These are phyloP conservation scores for Acronicta psi DNA, from an alignment of 2,888 invertebrate species.

Conservation along the genomic window DNA sequence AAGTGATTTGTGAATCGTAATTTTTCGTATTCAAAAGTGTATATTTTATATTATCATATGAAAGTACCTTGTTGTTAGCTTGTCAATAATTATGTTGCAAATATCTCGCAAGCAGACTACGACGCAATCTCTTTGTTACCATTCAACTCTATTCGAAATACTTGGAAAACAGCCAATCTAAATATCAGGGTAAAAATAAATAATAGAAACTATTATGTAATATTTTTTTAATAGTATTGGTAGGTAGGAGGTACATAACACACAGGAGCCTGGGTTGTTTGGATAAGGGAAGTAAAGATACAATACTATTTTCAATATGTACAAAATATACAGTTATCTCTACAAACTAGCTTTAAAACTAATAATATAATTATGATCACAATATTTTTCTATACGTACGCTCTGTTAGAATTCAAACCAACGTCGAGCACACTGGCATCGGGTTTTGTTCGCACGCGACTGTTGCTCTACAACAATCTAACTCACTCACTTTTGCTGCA, in stretches of 20 bases:
- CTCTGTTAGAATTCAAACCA: slow-evolving; percentile 76
- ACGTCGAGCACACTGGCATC: slow-evolving; percentile 63
- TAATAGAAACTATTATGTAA: slow-evolving; percentile 80
- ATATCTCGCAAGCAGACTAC: too few species aligned
- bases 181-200: slow-evolving; percentile 21
- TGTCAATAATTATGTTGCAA: too few species aligned
- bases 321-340: slow-evolving; percentile 89
- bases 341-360: slow-evolving; percentile 85
- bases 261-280: slow-evolving; percentile 88
- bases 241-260: slow-evolving; percentile 90
- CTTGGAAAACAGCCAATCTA: too few species aligned
- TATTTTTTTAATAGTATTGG: slow-evolving; percentile 90
- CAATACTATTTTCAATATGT: slow-evolving; percentile 89
- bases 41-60: too few species aligned
- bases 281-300: slow-evolving; percentile 89
- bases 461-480: slow-evolving; percentile 76
- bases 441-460: slow-evolving; percentile 70
- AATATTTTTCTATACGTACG: slow-evolving; percentile 87
- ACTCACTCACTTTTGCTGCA: slow-evolving; percentile 86
- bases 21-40: too few species aligned
- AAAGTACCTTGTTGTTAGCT: too few species aligned
- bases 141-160: too few species aligned
- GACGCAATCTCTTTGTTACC: too few species aligned
- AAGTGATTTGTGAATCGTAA: too few species aligned
- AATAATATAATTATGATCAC: slow-evolving; percentile 88